These are phyloP conservation scores for Leptestheria dahalacensis DNA, from an alignment of 1,140 invertebrate genomes.

Conservation along the genomic window DNA sequence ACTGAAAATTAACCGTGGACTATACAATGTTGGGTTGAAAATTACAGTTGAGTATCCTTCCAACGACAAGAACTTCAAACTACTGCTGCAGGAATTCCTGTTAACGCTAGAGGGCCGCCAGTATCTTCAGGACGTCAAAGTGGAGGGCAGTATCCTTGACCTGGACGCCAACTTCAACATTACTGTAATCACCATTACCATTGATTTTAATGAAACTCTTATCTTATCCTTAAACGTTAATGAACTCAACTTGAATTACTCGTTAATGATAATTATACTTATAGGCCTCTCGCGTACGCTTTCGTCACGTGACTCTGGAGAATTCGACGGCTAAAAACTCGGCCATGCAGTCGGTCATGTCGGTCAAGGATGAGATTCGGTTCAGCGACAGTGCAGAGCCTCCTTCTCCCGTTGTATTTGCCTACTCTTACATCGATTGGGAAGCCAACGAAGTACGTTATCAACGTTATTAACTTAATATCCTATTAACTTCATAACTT, in stretches of 20 bases:
- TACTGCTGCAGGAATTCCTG: slow-evolving; percentile 28
- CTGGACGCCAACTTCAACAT: slow-evolving; percentile 28
- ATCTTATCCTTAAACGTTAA: not conserved
- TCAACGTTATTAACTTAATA: too few species aligned
- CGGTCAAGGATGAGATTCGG: not conserved
- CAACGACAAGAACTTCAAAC: slow-evolving; percentile 28
- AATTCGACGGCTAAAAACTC: slow-evolving; percentile 12
- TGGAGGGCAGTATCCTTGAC: slow-evolving; percentile 24
- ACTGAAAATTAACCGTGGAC: not conserved
- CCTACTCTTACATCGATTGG: slow-evolving; percentile 17
- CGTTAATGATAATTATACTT: not conserved
- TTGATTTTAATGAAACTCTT: not conserved
- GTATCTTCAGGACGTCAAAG: slow-evolving; percentile 31
- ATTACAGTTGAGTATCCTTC: slow-evolving; percentile 14
- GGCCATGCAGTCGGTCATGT: slow-evolving; percentile 11
- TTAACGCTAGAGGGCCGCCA: slow-evolving; percentile 28
- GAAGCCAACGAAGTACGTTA: slow-evolving; percentile 20
- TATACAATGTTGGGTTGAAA: not conserved
- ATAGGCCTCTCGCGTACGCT: slow-evolving; percentile 17
- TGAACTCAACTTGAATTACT: not conserved
- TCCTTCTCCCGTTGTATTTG: slow-evolving; percentile 7
- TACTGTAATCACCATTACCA: slow-evolving; percentile 24
- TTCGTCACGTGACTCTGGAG: slow-evolving; percentile 12
- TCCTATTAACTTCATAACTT: too few species aligned
- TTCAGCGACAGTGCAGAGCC: not conserved